phyloP scores from a whole-genome alignment of 2,113 vertebrate species.

The Cyanoramphus novaezelandiae region DNA sequence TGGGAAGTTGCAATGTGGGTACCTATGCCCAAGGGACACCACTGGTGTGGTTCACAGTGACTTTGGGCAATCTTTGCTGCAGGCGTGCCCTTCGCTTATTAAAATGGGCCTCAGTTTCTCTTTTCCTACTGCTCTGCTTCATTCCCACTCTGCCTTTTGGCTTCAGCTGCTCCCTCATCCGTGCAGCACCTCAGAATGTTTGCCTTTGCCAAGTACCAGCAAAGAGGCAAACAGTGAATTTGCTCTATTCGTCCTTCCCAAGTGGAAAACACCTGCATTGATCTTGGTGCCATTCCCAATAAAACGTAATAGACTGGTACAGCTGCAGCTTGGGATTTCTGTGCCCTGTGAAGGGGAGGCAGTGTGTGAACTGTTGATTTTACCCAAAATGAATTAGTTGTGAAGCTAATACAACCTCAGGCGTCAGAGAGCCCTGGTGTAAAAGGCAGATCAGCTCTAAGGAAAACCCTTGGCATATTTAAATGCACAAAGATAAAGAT shows the following conservation, averaged over 20 bases:
- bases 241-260: background rate
- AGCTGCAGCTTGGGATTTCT: background rate
- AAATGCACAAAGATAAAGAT: background rate
- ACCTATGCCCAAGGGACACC: background rate
- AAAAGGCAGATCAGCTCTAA: background rate
- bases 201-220: background rate
- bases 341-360: background rate
- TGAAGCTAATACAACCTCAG: background rate
- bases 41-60: background rate
- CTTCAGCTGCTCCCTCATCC: background rate
- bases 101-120: background rate
- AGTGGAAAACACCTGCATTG: constrained; percentile 32
- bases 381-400: background rate
- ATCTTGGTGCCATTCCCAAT: background rate
- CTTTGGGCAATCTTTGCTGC: background rate
- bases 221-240: background rate
- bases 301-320: background rate
- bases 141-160: background rate
- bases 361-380: background rate
- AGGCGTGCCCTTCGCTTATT: background rate
- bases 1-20: background rate
- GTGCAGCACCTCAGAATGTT: background rate
- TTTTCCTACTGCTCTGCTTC: background rate
- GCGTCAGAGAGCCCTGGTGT: background rate
- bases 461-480: background rate